Base-by-base conservation (phyloP, 2,113 vertebrate species). In the Apteryx mantelli region DNA sequence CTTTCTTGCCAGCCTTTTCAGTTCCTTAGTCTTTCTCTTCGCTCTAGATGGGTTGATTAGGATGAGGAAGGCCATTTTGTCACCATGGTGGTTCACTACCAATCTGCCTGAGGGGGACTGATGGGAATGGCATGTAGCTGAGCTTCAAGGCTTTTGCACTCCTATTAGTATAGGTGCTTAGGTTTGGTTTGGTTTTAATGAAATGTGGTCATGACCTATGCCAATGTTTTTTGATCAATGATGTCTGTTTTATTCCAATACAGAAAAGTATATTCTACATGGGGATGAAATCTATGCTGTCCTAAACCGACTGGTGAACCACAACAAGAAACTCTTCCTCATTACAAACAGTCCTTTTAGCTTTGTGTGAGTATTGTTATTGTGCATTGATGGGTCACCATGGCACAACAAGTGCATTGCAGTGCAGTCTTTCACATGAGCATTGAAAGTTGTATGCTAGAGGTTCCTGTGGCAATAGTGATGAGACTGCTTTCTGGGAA, bases 271-370 rank as follows among this genome's bases (percentile, higher is more conserved):
- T 42, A 98, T 99, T 91, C 97, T 98, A 76, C 98, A 96, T 0
- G 98, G 98, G 30, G 98, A 99, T 6, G 98, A 99, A 86, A 98
- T 98, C 1, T 98, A 98, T 1, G 98, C 98, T 3, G 98, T 99
- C 74, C 95, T 99, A 55, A 98, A 97, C 94, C 97, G 98, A 55
- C 95, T 99, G 90, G 98, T 98, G 78, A 97, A 97, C 81, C 98
- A 98, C 34, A 97, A 98, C 84, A 99, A 99, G 80, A 98, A 98
- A 69, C 98, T 99, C 28, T 99, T 99, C 95, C 98, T 99, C 85
- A 99, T 99, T 85, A 99, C 98, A 82, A 99, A 99, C 90, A 99
- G 98, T 36, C 98, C 98, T 55, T 99, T 99, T 42, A 98, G 98
- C 83, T 99, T 99, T 63, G 98, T 99, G 98, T 99, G 93, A 98